Conservation (phyloP, 2,888 invertebrate species). For the Drosophila affinis region DNA sequence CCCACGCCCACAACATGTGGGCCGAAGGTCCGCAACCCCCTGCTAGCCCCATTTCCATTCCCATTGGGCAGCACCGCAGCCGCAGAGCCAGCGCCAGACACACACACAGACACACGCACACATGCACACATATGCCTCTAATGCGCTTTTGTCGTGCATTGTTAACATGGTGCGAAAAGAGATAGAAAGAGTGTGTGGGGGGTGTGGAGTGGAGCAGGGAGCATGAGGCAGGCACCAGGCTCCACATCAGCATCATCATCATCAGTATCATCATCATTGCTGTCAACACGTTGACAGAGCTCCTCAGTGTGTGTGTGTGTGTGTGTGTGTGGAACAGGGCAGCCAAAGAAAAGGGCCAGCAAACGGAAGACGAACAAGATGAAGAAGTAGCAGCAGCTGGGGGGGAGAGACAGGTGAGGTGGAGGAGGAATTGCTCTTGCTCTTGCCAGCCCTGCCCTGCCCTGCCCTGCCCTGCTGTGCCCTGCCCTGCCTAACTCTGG, state of each 20-base stretch:
- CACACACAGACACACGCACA: slow-evolving; percentile 14
- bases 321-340: neutral
- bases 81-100: slow-evolving; percentile 5
- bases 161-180: slow-evolving; percentile 51
- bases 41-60: neutral
- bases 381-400: neutral
- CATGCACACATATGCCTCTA: slow-evolving; percentile 49
- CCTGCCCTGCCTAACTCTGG: slow-evolving; percentile 14
- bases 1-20: slow-evolving; percentile 40
- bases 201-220: neutral
- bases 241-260: slow-evolving; percentile 27
- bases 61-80: slow-evolving; percentile 45
- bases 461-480: neutral
- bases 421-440: slow-evolving; percentile 6
- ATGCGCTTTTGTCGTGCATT: slow-evolving; percentile 73
- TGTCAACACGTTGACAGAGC: slow-evolving; percentile 69
- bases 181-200: neutral
- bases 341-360: slow-evolving; percentile 34
- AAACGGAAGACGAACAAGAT: neutral
- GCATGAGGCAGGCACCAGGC: neutral
- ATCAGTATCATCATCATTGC: slow-evolving; percentile 60
- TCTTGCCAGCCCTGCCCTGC: neutral
- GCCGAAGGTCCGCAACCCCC: slow-evolving; percentile 17
- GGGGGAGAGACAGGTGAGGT: slow-evolving; percentile 11
- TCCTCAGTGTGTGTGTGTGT: neutral